These are phyloP conservation scores for Prochilodus magdalenae DNA, from an alignment of 2,113 vertebrate species.

Conservation along the genomic window DNA sequence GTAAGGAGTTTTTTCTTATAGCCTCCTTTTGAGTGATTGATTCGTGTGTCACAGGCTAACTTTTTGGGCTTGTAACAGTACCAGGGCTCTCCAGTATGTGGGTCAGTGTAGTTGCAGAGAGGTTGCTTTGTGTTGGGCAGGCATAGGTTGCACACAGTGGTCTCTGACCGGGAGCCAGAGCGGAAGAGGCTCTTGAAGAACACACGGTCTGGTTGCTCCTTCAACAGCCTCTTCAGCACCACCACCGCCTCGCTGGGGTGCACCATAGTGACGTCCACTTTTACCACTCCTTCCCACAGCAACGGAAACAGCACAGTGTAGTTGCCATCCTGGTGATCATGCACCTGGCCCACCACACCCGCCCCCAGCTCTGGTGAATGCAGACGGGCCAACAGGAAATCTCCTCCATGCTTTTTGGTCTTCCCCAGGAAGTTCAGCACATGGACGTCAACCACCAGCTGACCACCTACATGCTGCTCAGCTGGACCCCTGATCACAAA, in stretches of 20 bases:
- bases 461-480: conserved; percentile 81
- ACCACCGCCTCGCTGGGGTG: conserved; percentile 90
- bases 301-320: conserved; percentile 89
- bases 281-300: conserved; percentile 86
- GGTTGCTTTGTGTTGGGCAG: conserved; percentile 79
- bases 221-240: conserved; percentile 83
- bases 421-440: conserved; percentile 88
- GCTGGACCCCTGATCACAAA: conserved; percentile 79
- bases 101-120: conserved; percentile 93
- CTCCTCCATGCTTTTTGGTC: conserved; percentile 90
- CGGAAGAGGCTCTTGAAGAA: conserved; percentile 93
- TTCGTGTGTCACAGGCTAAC: conserved; percentile 87
- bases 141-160: conserved; percentile 91
- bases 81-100: conserved; percentile 93
- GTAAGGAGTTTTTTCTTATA: conserved; percentile 89
- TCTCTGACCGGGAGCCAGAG: conserved; percentile 86
- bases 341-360: conserved; percentile 84
- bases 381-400: conserved; percentile 90
- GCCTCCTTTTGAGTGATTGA: conserved; percentile 91
- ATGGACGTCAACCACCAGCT: conserved; percentile 85
- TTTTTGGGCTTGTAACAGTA: conserved; percentile 95
- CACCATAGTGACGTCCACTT: conserved; percentile 88
- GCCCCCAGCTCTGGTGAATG: conserved; percentile 86
- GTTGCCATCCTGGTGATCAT: conserved; percentile 88
- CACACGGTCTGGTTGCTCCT: conserved; percentile 88